Conservation (phyloP, 2,113 vertebrate genomes). For the Leptodactylus fuscus region DNA sequence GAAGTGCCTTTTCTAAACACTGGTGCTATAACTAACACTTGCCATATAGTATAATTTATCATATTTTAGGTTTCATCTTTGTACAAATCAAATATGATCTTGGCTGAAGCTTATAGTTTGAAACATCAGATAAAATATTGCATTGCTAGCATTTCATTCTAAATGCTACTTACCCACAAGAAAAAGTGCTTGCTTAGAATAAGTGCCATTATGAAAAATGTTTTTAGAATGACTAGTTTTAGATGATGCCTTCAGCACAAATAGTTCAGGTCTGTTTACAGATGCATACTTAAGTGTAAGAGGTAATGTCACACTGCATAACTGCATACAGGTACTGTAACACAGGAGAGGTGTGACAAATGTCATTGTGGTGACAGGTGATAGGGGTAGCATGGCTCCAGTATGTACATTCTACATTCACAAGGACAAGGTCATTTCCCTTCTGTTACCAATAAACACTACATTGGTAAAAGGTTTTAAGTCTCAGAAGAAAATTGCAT, state of each 20-base stretch:
- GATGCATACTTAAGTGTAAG: neutral
- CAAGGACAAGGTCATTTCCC: neutral
- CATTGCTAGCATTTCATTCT: slow-evolving; percentile 34
- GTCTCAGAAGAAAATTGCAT: neutral
- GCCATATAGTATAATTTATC: neutral
- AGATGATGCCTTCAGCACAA: slow-evolving; percentile 10
- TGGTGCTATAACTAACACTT: neutral
- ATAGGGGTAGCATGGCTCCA: slow-evolving; percentile 23
- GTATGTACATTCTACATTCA: neutral
- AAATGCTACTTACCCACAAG: neutral
- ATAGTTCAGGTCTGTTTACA: neutral
- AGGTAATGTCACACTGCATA: slow-evolving; percentile 12
- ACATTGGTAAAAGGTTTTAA: no score
- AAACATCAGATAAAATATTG: slow-evolving; percentile 14
- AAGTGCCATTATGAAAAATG: slow-evolving; percentile 33
- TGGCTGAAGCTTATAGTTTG: neutral
- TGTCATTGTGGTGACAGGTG: neutral
- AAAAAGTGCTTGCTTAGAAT: slow-evolving; percentile 25
- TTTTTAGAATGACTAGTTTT: neutral
- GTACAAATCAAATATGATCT: neutral
- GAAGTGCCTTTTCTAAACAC: neutral
- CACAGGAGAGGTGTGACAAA: neutral
- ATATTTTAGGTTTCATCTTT: neutral
- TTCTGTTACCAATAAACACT: neutral
- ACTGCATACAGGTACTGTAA: slow-evolving; percentile 23